Base-by-base conservation (phyloP, 1,140 invertebrate species). In the Trialeurodes vaporariorum region DNA sequence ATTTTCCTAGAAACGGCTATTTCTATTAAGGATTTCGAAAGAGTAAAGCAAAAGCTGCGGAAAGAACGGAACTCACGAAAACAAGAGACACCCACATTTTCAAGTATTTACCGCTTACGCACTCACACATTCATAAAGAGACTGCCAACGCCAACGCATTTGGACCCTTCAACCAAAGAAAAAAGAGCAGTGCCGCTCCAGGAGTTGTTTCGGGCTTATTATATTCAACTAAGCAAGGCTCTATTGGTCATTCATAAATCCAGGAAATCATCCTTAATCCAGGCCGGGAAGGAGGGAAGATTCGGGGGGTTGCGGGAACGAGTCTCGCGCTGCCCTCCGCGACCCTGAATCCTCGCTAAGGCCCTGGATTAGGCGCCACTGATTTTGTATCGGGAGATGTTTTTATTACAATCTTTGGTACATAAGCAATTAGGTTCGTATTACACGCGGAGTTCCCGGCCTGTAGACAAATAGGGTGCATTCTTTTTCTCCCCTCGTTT, bases 151-250 rank as follows among this genome's bases (percentile, higher is more conserved):
- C n/a, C n/a, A n/a, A n/a, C n/a, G n/a, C n/a, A n/a, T n/a, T n/a
- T n/a, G n/a, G n/a, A n/a, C n/a, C n/a, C n/a, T n/a, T n/a, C n/a
- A n/a, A n/a, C n/a, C 26, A 40, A 9, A 25, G 27, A 23, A 25
- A 40, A n/a, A 23, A 21, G 24, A 21, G n/a, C 64, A n/a, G 13
- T 26, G 22, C 25, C 26, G 24, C 61, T 26, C 25, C 24, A n/a
- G n/a, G 22, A 40, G 21, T 59, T 27, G 34, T 25, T 58, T 66
- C 64, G 59, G 49, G 34, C 34, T 17, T 49, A 49, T 49, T 49
- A 79, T 81, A 81, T 81, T 81, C 80, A 80, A 81, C 80, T 81
- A 81, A 80, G 79, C 80, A 80, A 80, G 79, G 80, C 80, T 81
- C 80, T 79, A 81, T 81, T 79, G 34, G 34, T 49, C 34, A 49